Base-by-base conservation (phyloP, 2,888 invertebrate species). In the Poecilobothrus nobilitatus region DNA sequence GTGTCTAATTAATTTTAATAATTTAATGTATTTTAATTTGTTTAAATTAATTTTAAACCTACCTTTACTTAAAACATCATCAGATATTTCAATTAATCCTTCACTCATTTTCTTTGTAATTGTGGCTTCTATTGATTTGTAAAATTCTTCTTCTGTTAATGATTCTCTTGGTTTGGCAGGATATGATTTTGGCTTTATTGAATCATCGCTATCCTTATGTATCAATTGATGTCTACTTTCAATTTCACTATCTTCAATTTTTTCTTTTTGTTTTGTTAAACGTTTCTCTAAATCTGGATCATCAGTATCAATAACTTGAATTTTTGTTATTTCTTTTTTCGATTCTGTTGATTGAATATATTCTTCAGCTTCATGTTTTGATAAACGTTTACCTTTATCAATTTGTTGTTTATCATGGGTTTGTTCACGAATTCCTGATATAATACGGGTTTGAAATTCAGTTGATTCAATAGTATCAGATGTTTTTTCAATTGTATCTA, bases 31-130 rank as follows among this genome's bases (percentile, higher is more conserved):
- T 7, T 5, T 37, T 37, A 5, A 37, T 12, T 37, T 10, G 4
- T 37, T 8, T 12, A 37, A 37, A 37, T 3, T 5, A 4, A 27
- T 27, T 27, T 27, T 27, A 37, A 10, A 37, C 18, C n/a, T 53
- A 53, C 53, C 53, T 53, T 53, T 53, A 53, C 53, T 53, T 53
- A 70, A 64, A 33, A 78, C 74, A 72, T 78, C 79, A 73, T 81
- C 79, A 33, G 73, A 74, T 69, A 81, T 75, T 72, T 77, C 78
- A 70, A 80, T 77, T 69, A 77, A 73, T 37, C 79, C 80, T 73
- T 78, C 79, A 74, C 80, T 80, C 76, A 81, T 77, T 75, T 80
- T 81, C 69, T 80, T 79, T 6, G 78, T 78, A 67, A 80, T 80
- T 20, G 77, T 78, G 12, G 81, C 81, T 70, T 79, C 77, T 27